Evolutionary conservation across 2,888 invertebrate species (phyloP).

Genomic region (Cerastoderma edule): DNA sequence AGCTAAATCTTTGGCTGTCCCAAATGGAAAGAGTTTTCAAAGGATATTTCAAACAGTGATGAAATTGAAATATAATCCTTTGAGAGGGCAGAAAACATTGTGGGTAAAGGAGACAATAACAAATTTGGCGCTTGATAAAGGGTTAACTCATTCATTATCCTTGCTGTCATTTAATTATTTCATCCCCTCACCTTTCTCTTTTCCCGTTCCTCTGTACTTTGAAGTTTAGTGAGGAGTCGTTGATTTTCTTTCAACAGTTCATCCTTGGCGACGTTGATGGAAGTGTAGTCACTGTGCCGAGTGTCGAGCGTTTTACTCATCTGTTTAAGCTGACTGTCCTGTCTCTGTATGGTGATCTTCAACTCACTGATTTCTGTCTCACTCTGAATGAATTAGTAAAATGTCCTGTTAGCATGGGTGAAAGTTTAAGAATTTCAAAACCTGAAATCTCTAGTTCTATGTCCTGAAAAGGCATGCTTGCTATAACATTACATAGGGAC

Average conservation of each 20-base stretch:
- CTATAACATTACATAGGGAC: too few species aligned
- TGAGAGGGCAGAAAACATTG: background rate
- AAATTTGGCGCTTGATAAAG: background rate
- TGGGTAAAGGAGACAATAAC: background rate
- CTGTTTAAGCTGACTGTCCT: conserved; percentile 74
- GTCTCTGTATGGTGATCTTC: conserved; percentile 73
- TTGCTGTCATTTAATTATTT: background rate
- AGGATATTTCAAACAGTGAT: too few species aligned
- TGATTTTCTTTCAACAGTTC: conserved; percentile 75
- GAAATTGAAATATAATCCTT: too few species aligned
- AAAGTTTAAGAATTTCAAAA: too few species aligned
- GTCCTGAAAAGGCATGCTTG: too few species aligned
- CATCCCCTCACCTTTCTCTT: conserved; percentile 68
- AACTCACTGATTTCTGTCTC: conserved; percentile 77
- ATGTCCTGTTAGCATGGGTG: too few species aligned
- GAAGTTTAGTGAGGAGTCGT: conserved; percentile 68
- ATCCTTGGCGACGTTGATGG: conserved; percentile 70
- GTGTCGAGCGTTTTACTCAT: conserved; percentile 63
- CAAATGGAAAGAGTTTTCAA: too few species aligned
- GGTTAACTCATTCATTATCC: too few species aligned
- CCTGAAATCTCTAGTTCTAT: too few species aligned
- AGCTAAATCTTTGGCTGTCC: too few species aligned
- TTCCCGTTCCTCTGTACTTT: conserved; percentile 73
- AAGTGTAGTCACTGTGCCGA: conserved; percentile 73
- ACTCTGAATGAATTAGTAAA: too few species aligned